Base-by-base conservation (phyloP, 2,113 vertebrate genomes). In the Paramisgurnus dabryanus region DNA sequence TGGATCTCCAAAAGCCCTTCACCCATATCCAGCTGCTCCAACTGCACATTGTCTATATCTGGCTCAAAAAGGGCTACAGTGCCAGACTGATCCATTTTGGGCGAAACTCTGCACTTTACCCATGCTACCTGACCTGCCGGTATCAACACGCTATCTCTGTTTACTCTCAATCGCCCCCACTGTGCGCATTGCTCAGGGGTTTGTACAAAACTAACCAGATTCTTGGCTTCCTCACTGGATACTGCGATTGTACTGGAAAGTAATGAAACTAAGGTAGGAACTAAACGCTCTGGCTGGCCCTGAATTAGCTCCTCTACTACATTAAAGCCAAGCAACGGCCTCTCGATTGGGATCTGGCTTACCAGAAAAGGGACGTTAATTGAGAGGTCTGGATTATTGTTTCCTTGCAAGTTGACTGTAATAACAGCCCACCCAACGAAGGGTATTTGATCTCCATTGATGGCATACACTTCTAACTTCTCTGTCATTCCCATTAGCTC, bases 1-100 rank as follows among this genome's bases (percentile, higher is more conserved):
- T 76, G n/a, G 27, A 76, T 18, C 34, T 83, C 77, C 7, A 80
- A 57, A 6, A 76, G 57, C 4, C 77, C 70, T 63, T 71, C 76
- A 4, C 71, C 63, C 3, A 83, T n/a, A 69, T 83, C 71, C 61
- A 83, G 39, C 22, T 71, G 27, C 7, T 79, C 64, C 17, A 78
- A n/a, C 27, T 55, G 17, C 40, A 67, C 76, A 67, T 67, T 58
- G 55, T 45, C 6, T 45, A 78, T 45, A 61, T 69, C 65, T 41
- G n/a, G 27, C 50, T 68, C 73, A 77, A 69, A 76, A 43, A 82
- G 60, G 34, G 22, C 40, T 53, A 39, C 18, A 45, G 15, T 10
- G 58, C 61, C 18, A 39, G 27, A 66, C 22, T 64, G 40, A 7
- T 70, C 58, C 10, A 72, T 53, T n/a, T 53, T 67, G 43, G 41